A percentile compares a stretch with the other conserved stretches of the same genome.
phyloP scores from a whole-genome alignment of 1,140 invertebrate species.

The Drosophila parvula region DNA sequence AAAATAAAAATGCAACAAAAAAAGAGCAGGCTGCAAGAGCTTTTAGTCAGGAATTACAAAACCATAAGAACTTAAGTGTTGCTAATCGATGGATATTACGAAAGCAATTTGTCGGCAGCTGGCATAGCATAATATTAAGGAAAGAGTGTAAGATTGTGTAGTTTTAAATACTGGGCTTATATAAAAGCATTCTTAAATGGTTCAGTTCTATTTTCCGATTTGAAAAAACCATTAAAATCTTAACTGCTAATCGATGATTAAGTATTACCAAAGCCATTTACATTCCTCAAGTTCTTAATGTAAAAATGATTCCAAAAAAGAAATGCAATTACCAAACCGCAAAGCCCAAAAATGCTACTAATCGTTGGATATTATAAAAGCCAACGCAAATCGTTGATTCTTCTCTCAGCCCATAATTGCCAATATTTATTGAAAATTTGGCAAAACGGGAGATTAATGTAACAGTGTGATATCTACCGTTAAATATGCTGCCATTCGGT shows the following conservation, averaged over 20 bases:
- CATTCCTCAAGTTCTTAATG: neutral
- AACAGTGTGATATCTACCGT: slow-evolving; percentile 29
- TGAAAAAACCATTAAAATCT: neutral
- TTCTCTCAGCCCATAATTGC: slow-evolving; percentile 6
- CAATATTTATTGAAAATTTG: slow-evolving; percentile 28
- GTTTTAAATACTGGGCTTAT: too few relatives aligned
- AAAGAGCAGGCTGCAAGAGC: slow-evolving; percentile 6
- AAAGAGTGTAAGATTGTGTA: too few relatives aligned
- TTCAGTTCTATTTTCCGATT: neutral
- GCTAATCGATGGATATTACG: slow-evolving; percentile 21
- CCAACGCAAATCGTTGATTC: slow-evolving; percentile 12
- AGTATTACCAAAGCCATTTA: slow-evolving; percentile 4
- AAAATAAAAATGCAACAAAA: neutral
- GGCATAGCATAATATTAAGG: neutral
- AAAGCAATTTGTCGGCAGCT: slow-evolving; percentile 4
- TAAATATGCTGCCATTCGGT: slow-evolving; percentile 26
- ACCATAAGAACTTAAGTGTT: neutral
- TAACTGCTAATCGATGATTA: neutral
- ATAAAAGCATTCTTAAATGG: neutral
- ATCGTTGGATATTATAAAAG: slow-evolving; percentile 11
- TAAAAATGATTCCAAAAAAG: neutral
- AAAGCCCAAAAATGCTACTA: neutral
- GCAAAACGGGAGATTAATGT: slow-evolving; percentile 44
- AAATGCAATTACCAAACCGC: slow-evolving; percentile 11
- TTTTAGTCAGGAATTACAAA: slow-evolving; percentile 6